These are phyloP conservation scores for Pholis gunnellus DNA, from an alignment of 2,113 vertebrate species.

Conservation along the genomic window DNA sequence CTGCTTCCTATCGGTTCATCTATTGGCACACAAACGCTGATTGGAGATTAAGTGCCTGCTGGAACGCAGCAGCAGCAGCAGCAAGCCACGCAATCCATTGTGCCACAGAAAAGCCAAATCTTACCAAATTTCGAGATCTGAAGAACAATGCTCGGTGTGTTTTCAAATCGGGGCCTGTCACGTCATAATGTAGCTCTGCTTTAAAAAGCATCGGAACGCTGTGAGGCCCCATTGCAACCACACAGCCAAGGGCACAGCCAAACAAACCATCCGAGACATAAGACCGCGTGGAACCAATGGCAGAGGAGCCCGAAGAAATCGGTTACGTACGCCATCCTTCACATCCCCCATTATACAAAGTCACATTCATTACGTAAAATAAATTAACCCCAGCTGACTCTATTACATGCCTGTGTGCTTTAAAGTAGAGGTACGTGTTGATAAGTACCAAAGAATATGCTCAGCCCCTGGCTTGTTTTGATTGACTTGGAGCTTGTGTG, in stretches of 20 bases:
- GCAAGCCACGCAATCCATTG: conserved; percentile 35
- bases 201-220: neutral
- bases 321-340: conserved; percentile 18
- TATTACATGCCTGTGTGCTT: conserved; percentile 38
- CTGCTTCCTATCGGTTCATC: conserved; percentile 44
- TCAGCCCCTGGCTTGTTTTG: conserved; percentile 7
- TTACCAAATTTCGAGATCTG: neutral
- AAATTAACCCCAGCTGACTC: conserved; percentile 54
- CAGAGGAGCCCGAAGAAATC: neutral
- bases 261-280: conserved; percentile 14
- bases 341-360: conserved; percentile 36
- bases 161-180: conserved; percentile 30
- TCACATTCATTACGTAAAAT: conserved; percentile 61
- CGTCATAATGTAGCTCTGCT: neutral
- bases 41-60: conserved; percentile 32
- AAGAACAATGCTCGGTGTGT: conserved; percentile 15
- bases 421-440: conserved; percentile 15
- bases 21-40: conserved; percentile 32
- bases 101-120: conserved; percentile 7
- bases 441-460: conserved; percentile 11
- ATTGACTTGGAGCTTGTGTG: conserved; percentile 21
- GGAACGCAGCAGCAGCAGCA: neutral
- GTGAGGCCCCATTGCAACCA: neutral
- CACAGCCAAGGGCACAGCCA: conserved; percentile 18
- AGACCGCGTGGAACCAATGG: neutral